Conservation (phyloP, 2,113 vertebrate species). For the Pelecanus crispus region DNA sequence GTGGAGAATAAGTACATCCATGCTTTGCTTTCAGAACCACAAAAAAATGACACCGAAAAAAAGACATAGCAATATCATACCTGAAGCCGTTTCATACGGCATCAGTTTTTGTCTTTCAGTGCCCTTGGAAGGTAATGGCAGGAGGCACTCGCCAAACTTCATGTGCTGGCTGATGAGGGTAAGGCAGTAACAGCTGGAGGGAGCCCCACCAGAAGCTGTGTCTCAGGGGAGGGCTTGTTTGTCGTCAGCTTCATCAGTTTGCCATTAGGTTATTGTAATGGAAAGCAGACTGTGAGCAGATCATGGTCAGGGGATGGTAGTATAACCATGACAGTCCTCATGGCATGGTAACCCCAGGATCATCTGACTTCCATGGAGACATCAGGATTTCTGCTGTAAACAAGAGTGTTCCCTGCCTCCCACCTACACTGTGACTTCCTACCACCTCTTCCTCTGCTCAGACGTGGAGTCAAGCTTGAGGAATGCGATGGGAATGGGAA, state of each 20-base stretch:
- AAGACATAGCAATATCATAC: neutral
- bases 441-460: neutral
- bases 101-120: neutral
- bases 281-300: neutral
- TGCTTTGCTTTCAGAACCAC: neutral
- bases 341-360: neutral
- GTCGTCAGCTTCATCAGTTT: neutral
- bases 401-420: constrained; percentile 19
- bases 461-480: constrained; percentile 44
- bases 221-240: neutral
- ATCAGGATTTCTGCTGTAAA: neutral
- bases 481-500: constrained; percentile 23
- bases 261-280: neutral
- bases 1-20: neutral
- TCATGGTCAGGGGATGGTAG: neutral
- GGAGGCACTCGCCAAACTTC: neutral
- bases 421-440: constrained; percentile 36
- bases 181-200: neutral
- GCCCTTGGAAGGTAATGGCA: neutral
- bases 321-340: neutral
- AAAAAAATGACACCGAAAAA: neutral
- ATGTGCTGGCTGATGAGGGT: neutral
- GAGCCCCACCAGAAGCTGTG: neutral
- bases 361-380: constrained; percentile 18
- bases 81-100: neutral